phyloP scores from a whole-genome alignment of 2,113 vertebrate genomes.

The Myrmophylax atrothorax region DNA sequence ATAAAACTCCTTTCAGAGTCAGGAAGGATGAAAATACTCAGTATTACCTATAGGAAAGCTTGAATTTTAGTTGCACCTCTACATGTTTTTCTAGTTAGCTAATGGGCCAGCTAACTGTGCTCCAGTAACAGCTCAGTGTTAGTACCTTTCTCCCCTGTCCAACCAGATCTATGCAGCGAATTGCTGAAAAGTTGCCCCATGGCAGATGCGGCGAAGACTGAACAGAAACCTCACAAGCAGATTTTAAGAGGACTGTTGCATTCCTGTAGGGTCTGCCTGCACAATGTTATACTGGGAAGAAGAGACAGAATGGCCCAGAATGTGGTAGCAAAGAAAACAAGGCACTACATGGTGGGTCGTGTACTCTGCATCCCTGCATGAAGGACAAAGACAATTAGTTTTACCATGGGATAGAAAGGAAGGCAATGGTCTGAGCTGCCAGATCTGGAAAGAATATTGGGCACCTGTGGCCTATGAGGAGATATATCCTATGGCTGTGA shows the following conservation, averaged over 20 bases:
- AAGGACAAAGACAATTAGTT: not conserved
- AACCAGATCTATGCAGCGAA: not conserved
- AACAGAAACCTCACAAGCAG: not conserved
- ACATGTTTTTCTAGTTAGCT: not conserved
- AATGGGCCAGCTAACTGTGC: not conserved
- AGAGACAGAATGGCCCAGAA: not conserved
- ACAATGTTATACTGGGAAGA: accelerated
- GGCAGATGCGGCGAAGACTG: not conserved
- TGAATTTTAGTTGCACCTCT: not conserved
- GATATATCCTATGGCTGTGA: not conserved
- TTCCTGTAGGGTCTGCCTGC: not conserved
- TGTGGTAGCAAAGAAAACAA: not conserved
- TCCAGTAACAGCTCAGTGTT: not conserved
- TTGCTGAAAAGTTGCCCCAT: not conserved
- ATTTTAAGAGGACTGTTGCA: not conserved
- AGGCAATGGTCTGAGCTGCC: not conserved
- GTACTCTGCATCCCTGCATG: not conserved
- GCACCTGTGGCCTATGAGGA: not conserved
- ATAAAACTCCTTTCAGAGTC: not conserved
- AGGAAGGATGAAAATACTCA: not conserved
- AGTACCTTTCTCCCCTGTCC: not conserved
- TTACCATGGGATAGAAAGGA: not conserved
- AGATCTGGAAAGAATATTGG: not conserved
- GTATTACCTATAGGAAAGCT: not conserved
- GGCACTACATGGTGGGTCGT: accelerated